A percentile compares a stretch with the other conserved stretches of the same genome.
phyloP scores from a whole-genome alignment of 2,113 vertebrate species.

The Ciconia maguari region DNA sequence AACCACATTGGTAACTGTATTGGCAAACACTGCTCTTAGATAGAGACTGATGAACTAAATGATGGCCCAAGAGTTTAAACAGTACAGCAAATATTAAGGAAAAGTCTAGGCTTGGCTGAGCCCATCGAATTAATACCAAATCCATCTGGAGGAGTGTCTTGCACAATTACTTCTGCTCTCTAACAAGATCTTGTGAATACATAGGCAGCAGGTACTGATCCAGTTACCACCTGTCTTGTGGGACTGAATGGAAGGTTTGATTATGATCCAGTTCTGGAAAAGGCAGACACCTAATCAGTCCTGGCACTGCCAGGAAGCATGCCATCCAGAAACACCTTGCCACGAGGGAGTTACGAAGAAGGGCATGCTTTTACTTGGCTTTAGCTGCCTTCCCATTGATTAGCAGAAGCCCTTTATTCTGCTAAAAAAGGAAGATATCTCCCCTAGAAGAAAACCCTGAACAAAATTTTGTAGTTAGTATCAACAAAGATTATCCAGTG shows the following conservation, averaged over 20 bases:
- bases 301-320: background rate
- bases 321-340: background rate
- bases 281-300: background rate
- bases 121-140: background rate
- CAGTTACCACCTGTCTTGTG: background rate
- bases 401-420: background rate
- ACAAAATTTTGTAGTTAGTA: background rate
- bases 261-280: background rate
- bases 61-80: background rate
- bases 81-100: background rate
- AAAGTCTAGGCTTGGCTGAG: background rate
- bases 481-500: background rate
- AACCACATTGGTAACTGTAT: background rate
- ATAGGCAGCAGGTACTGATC: background rate
- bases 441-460: background rate
- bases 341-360: background rate
- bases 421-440: background rate
- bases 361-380: background rate
- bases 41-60: background rate
- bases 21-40: background rate
- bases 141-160: background rate
- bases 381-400: background rate
- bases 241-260: background rate
- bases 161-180: background rate
- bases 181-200: background rate